Percentiles rank a stretch among this genome's conserved stretches.
Conservation (phyloP, 1,140 invertebrate genomes). For the Cephus cinctus region DNA sequence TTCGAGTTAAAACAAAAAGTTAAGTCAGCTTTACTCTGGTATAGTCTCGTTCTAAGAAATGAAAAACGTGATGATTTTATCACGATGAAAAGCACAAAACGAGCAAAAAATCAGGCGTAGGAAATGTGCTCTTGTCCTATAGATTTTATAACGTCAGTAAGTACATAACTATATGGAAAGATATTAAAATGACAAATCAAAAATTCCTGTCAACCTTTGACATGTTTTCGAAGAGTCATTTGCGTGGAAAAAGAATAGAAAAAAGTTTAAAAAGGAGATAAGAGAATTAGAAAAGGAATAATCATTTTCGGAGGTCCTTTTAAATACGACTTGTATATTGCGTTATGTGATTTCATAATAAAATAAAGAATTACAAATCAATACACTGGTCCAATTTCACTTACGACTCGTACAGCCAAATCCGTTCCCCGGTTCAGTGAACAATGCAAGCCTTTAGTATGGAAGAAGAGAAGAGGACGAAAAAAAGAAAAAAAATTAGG, state of each 20-base stretch:
- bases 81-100: conserved; percentile 15
- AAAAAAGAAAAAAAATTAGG: too few relatives aligned
- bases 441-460: too few relatives aligned
- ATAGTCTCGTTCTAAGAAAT: too few relatives aligned
- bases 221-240: too few relatives aligned
- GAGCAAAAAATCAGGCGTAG: too few relatives aligned
- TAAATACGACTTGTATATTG: conserved; percentile 34
- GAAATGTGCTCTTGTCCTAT: too few relatives aligned
- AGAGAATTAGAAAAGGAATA: conserved; percentile 16
- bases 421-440: too few relatives aligned
- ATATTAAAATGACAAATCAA: conserved; percentile 24
- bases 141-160: conserved; percentile 21
- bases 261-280: conserved; percentile 22
- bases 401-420: too few relatives aligned
- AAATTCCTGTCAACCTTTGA: conserved; percentile 23
- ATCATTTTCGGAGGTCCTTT: conserved; percentile 21
- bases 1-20: conserved; percentile 1
- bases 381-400: too few relatives aligned
- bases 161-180: conserved; percentile 7
- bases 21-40: not conserved
- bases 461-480: too few relatives aligned
- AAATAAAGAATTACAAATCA: conserved; percentile 41
- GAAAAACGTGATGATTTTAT: too few relatives aligned
- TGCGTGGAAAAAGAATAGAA: too few relatives aligned
- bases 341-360: conserved; percentile 44